Conservation (phyloP, 2,113 vertebrate genomes). For the Struthidea cinerea region DNA sequence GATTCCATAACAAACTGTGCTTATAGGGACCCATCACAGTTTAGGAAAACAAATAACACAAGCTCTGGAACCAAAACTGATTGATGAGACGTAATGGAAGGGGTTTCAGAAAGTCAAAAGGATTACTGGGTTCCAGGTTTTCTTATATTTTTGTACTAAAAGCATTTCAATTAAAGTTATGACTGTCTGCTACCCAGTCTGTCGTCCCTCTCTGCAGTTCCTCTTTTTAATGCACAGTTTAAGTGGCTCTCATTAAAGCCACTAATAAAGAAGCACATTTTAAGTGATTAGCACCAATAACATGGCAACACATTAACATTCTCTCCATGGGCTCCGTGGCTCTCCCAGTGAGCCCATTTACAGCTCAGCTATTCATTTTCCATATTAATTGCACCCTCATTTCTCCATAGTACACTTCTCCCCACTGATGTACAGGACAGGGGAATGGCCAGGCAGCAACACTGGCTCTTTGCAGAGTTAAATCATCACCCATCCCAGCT, state of each 20-base stretch:
- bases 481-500: neutral
- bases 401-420: neutral
- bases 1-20: neutral
- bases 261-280: conserved; percentile 74
- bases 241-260: conserved; percentile 76
- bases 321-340: conserved; percentile 45
- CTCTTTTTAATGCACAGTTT: conserved; percentile 72
- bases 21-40: neutral
- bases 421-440: neutral
- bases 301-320: conserved; percentile 61
- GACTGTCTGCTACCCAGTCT: conserved; percentile 60
- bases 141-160: conserved; percentile 45
- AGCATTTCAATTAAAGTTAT: conserved; percentile 70
- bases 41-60: neutral
- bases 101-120: conserved; percentile 25
- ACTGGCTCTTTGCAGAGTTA: neutral
- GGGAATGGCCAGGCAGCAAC: neutral
- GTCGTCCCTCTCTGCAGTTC: conserved; percentile 51
- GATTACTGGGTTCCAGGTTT: conserved; percentile 22
- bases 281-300: conserved; percentile 74
- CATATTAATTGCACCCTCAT: conserved; percentile 37
- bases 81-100: neutral
- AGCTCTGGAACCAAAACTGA: neutral
- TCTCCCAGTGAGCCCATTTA: conserved; percentile 64
- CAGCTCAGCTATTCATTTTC: conserved; percentile 65